Evolutionary conservation across 2,113 vertebrate species (phyloP).

Genomic region (Poeciliopsis retropinna): DNA sequence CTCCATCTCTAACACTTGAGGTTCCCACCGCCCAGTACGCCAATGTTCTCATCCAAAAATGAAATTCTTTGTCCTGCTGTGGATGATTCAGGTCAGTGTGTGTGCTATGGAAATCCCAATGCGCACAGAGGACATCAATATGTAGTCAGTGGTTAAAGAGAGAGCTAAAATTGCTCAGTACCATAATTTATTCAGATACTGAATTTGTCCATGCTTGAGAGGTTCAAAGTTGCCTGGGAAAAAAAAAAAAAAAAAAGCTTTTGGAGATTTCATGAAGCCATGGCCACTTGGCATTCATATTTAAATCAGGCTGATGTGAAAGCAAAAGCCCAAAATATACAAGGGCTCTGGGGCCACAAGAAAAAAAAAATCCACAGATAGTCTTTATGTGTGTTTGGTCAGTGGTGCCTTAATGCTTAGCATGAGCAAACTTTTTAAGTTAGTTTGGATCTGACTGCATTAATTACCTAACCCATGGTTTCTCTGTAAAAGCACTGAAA

Average conservation of each 20-base stretch:
- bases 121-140: constrained; percentile 68
- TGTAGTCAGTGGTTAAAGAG: constrained; percentile 56
- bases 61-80: constrained; percentile 23
- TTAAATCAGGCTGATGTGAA: constrained; percentile 64
- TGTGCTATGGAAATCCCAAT: constrained; percentile 62
- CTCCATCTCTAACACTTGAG: constrained; percentile 12
- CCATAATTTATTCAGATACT: constrained; percentile 75
- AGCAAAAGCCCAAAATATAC: constrained; percentile 31
- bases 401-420: constrained; percentile 6
- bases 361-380: constrained; percentile 45
- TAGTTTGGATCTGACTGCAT: constrained; percentile 10
- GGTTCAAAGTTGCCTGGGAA: constrained; percentile 58
- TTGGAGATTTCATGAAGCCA: constrained; percentile 63
- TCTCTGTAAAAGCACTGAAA: background rate
- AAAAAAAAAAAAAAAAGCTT: constrained; percentile 53
- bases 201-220: constrained; percentile 57
- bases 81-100: constrained; percentile 54
- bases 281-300: constrained; percentile 61
- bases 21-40: constrained; percentile 39
- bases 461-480: constrained; percentile 17
- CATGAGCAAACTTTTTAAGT: constrained; percentile 30
- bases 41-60: constrained; percentile 2
- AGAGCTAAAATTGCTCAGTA: constrained; percentile 60
- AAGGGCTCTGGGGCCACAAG: constrained; percentile 18
- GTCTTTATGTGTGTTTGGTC: constrained; percentile 13